Evolutionary conservation across 1,140 invertebrate genomes (phyloP).

Genomic region (Tyrophagus putrescentiae): DNA sequence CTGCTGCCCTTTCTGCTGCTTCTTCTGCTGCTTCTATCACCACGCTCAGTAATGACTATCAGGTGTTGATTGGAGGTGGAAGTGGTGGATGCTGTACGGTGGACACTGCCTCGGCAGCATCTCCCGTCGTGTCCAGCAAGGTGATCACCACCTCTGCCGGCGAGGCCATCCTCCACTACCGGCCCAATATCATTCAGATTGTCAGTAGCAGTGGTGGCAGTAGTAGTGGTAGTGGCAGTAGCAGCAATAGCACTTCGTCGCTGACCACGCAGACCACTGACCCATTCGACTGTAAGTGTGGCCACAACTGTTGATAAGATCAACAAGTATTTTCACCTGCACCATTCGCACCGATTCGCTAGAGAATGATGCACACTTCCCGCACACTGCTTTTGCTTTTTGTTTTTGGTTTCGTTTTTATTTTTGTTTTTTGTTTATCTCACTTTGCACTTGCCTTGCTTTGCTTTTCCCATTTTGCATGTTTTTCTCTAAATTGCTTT

Average conservation of each 20-base stretch:
- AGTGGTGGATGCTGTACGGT: neutral
- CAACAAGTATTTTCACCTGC: too few relatives aligned
- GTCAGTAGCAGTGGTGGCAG: neutral
- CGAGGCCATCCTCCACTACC: neutral
- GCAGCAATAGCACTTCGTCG: too few relatives aligned
- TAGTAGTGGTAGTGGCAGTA: too few relatives aligned
- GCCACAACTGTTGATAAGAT: too few relatives aligned
- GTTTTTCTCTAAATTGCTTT: neutral
- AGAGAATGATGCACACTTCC: too few relatives aligned
- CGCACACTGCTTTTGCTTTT: neutral
- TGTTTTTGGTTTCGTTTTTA: neutral
- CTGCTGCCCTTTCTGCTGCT: neutral
- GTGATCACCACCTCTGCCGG: neutral
- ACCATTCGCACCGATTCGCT: too few relatives aligned
- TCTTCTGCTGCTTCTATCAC: neutral
- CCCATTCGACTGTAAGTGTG: conserved; percentile 7
- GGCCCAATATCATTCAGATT: conserved; percentile 1
- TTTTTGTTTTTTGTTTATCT: neutral
- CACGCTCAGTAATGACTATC: too few relatives aligned
- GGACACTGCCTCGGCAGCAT: neutral
- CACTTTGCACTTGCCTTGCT: neutral
- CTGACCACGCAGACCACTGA: neutral
- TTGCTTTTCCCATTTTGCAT: neutral
- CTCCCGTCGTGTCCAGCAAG: neutral
- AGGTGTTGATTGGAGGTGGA: too few relatives aligned